A percentile compares a stretch with the other conserved stretches of the same genome.
phyloP scores from a whole-genome alignment of 1,140 invertebrate genomes.

The Cepaea nemoralis region DNA sequence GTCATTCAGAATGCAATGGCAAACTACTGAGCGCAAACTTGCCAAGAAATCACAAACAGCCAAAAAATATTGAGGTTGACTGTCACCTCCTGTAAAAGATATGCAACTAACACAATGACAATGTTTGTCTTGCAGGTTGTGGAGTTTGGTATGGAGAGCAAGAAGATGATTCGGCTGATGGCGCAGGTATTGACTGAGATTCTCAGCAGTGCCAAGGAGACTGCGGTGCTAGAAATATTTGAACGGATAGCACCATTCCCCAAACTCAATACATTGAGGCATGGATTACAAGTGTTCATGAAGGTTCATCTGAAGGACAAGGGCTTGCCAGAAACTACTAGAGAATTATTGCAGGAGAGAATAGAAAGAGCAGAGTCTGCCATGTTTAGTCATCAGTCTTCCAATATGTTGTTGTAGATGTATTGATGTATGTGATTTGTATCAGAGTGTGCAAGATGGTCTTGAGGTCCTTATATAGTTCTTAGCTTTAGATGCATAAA shows the following conservation, averaged over 20 bases:
- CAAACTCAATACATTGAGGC: conserved; percentile 26
- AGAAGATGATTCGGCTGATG: conserved; percentile 34
- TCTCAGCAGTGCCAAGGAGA: background rate
- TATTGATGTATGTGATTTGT: background rate
- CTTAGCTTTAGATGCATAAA: no score
- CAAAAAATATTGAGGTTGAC: no score
- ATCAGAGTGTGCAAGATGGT: no score
- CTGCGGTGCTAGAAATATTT: conserved; percentile 18
- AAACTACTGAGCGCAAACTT: no score
- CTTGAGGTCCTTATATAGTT: no score
- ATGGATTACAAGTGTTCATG: conserved; percentile 41
- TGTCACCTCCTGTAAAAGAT: no score
- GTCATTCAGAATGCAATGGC: no score
- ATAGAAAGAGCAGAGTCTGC: conserved; percentile 36
- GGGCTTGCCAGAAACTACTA: background rate
- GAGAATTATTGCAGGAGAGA: conserved; percentile 14
- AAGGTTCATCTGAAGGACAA: conserved; percentile 34
- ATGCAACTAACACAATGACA: background rate
- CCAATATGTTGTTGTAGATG: conserved; percentile 15
- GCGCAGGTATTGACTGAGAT: conserved; percentile 25
- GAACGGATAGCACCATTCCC: conserved; percentile 33
- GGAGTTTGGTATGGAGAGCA: conserved; percentile 40
- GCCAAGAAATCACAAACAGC: no score
- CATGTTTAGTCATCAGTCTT: conserved; percentile 41
- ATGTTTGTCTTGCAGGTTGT: conserved; percentile 21